phyloP scores from a whole-genome alignment of 2,888 invertebrate genomes.

The Mesorhabditis belari region DNA sequence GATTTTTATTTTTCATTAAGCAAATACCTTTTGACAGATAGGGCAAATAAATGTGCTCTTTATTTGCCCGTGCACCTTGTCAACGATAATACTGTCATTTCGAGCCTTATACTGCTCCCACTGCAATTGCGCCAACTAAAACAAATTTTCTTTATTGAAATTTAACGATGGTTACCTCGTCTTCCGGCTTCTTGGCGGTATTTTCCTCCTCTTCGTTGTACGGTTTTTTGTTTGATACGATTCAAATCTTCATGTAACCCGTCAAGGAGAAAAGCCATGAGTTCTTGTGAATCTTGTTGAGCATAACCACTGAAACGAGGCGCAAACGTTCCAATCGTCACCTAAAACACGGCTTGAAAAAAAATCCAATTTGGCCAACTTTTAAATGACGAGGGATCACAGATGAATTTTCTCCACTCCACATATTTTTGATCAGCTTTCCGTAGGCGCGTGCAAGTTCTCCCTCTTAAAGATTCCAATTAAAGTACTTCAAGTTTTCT shows the following conservation, averaged over 20 bases:
- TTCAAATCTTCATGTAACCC: conserved; percentile 63
- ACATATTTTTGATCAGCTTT: conserved; percentile 59
- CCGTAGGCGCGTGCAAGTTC: conserved; percentile 58
- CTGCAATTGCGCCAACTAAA: conserved; percentile 58
- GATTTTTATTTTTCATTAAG: neutral
- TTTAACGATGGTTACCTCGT: conserved; percentile 7
- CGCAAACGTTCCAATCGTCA: conserved; percentile 59
- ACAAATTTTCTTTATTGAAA: neutral
- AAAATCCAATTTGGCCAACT: conserved; percentile 40
- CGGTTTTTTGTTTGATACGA: conserved; percentile 60
- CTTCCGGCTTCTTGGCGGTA: conserved; percentile 44
- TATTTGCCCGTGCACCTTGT: conserved; percentile 61
- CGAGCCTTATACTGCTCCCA: conserved; percentile 61
- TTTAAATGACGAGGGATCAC: conserved; percentile 59
- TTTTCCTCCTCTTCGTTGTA: conserved; percentile 60
- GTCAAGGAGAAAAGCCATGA: conserved; percentile 62
- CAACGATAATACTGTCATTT: conserved; percentile 62
- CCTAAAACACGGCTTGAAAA: conserved; percentile 4
- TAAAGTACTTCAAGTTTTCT: neutral
- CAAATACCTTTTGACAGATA: conserved; percentile 57
- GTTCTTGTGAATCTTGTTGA: conserved; percentile 61
- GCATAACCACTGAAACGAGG: conserved; percentile 62
- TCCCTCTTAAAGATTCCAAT: conserved; percentile 49
- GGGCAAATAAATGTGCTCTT: conserved; percentile 62
- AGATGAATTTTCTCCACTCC: conserved; percentile 57